Conservation (phyloP, 2,888 invertebrate species). For the Serrognathus titanus region DNA sequence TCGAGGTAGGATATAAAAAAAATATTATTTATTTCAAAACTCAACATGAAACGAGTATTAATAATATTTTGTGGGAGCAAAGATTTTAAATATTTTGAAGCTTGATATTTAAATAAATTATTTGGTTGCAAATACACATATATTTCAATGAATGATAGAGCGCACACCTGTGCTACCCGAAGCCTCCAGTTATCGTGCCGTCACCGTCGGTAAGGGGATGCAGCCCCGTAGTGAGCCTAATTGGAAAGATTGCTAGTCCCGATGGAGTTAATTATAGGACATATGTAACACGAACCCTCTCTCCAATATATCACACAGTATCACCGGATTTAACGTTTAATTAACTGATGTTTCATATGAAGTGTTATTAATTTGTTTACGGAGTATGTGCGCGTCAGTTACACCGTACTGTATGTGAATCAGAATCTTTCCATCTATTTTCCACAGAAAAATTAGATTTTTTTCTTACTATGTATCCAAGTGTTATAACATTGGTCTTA, state of each 20-base stretch:
- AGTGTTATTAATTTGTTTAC: slow-evolving; percentile 11
- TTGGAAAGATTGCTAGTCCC: slow-evolving; percentile 47
- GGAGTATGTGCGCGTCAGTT: too few relatives aligned
- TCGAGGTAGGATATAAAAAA: too few relatives aligned
- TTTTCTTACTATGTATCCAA: too few relatives aligned
- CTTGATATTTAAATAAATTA: background rate
- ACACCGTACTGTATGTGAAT: too few relatives aligned
- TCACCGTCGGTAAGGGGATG: slow-evolving; percentile 6
- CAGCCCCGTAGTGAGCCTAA: slow-evolving; percentile 31
- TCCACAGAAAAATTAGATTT: too few relatives aligned
- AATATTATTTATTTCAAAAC: too few relatives aligned
- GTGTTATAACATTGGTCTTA: too few relatives aligned
- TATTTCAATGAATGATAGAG: background rate
- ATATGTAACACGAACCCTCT: slow-evolving; percentile 43
- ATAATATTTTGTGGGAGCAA: too few relatives aligned
- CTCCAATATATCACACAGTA: slow-evolving; percentile 40
- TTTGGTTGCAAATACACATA: background rate
- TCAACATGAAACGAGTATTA: too few relatives aligned
- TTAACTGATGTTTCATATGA: slow-evolving; percentile 25
- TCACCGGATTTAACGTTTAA: slow-evolving; percentile 40
- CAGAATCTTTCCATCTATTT: too few relatives aligned
- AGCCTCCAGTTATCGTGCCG: background rate
- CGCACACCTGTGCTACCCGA: slow-evolving; percentile 8
- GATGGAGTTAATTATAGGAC: slow-evolving; percentile 50
- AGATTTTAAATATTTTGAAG: too few relatives aligned